These are phyloP conservation scores for Takifugu ocellatus DNA, from an alignment of 2,797 vertebrate genomes.

Conservation along the genomic window DNA sequence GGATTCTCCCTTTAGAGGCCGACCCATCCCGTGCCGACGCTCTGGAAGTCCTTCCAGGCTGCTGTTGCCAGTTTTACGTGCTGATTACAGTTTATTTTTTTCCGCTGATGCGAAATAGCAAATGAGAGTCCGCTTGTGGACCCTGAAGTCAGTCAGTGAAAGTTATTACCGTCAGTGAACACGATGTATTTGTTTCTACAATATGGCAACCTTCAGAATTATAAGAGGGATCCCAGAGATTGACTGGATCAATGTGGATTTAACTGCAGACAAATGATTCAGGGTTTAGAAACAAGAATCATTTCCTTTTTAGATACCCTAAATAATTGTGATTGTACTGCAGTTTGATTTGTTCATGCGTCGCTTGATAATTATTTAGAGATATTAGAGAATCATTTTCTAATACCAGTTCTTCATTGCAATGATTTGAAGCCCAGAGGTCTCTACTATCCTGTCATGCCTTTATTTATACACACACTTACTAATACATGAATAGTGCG, in stretches of 20 bases:
- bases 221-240: too few relatives aligned
- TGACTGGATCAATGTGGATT: background rate
- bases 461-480: background rate
- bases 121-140: slow-evolving; percentile 3
- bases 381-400: too few relatives aligned
- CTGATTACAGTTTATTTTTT: background rate
- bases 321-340: too few relatives aligned
- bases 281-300: too few relatives aligned
- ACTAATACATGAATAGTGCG: background rate
- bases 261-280: background rate
- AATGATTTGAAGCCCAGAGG: background rate
- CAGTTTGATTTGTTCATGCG: too few relatives aligned
- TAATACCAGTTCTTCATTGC: too few relatives aligned
- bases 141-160: background rate
- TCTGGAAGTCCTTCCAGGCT: slow-evolving; percentile 24
- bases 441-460: background rate
- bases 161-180: slow-evolving; percentile 1
- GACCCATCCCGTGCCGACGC: slow-evolving; percentile 36
- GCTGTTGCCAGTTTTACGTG: slow-evolving; percentile 1
- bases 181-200: background rate
- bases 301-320: too few relatives aligned
- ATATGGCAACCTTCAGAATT: too few relatives aligned
- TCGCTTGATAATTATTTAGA: too few relatives aligned
- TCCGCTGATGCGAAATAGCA: background rate
- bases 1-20: slow-evolving; percentile 59